These are phyloP conservation scores for Alligator mississippiensis DNA, from an alignment of 2,113 vertebrate species.

Conservation along the genomic window DNA sequence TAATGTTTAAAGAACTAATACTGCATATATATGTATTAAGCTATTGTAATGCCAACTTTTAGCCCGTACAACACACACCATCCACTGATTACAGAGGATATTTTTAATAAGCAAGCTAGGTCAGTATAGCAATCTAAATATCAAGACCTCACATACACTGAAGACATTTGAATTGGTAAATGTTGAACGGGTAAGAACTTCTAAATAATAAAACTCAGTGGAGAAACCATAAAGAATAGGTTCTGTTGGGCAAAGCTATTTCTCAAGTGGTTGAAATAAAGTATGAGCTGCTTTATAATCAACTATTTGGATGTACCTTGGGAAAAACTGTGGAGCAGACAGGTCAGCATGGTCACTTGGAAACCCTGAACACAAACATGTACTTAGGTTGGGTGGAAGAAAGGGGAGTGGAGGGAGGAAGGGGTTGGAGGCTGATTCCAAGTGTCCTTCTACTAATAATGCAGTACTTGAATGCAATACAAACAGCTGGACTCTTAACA, in stretches of 20 bases:
- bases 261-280: too few species aligned
- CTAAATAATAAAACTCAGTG: too few species aligned
- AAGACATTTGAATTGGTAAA: not conserved
- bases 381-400: not conserved
- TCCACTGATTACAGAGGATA: not conserved
- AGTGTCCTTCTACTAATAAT: not conserved
- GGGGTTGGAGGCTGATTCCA: too few species aligned
- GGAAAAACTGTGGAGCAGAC: too few species aligned
- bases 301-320: too few species aligned
- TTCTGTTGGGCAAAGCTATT: too few species aligned
- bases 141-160: not conserved
- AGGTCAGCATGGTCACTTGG: too few species aligned
- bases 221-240: too few species aligned
- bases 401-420: not conserved
- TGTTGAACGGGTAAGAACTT: too few species aligned
- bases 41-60: not conserved
- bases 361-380: too few species aligned
- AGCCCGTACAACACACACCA: not conserved
- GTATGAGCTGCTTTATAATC: too few species aligned
- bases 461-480: not conserved
- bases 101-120: not conserved
- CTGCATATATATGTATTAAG: not conserved
- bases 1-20: not conserved
- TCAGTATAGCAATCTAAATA: not conserved
- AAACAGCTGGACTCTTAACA: not conserved